These are phyloP conservation scores for Lethocerus indicus DNA, from an alignment of 1,140 invertebrate genomes.

Conservation along the genomic window DNA sequence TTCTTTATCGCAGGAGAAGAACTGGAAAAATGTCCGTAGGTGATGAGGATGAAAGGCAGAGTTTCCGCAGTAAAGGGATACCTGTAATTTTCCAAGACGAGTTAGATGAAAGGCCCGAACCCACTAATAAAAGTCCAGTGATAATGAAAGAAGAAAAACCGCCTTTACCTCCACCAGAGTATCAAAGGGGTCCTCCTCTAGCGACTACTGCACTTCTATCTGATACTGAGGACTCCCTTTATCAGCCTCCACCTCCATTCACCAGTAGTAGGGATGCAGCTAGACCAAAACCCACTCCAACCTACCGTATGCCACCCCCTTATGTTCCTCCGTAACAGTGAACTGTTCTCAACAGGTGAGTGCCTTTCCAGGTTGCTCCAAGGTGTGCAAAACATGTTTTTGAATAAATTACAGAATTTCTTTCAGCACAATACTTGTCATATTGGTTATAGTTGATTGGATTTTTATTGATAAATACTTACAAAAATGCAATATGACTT, in stretches of 20 bases:
- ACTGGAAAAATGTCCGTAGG: slow-evolving; percentile 27
- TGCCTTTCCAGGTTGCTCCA: no score
- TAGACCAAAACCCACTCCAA: slow-evolving; percentile 60
- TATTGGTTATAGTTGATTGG: no score
- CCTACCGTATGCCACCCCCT: slow-evolving; percentile 76
- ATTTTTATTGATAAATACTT: no score
- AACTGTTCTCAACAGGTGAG: no score
- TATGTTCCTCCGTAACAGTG: slow-evolving; percentile 73
- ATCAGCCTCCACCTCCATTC: slow-evolving; percentile 64
- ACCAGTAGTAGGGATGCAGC: slow-evolving; percentile 46
- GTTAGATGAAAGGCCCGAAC: slow-evolving; percentile 73
- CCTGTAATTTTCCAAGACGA: slow-evolving; percentile 91
- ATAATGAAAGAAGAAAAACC: slow-evolving; percentile 88
- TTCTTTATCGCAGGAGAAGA: slow-evolving; percentile 49
- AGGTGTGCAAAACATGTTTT: no score
- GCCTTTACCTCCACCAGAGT: slow-evolving; percentile 60
- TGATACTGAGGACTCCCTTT: slow-evolving; percentile 35
- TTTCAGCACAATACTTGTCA: no score
- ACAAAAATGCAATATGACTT: no score
- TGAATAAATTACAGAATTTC: no score
- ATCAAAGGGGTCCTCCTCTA: slow-evolving; percentile 37
- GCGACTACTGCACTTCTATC: slow-evolving; percentile 28
- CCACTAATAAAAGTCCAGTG: slow-evolving; percentile 73
- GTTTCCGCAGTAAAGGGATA: slow-evolving; percentile 76
- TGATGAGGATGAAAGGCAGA: slow-evolving; percentile 60